Evolutionary conservation across 2,113 vertebrate species (phyloP), one percentile per base, ranked within the genome.

Genomic region (Coptodon bakossiorum): DNA sequence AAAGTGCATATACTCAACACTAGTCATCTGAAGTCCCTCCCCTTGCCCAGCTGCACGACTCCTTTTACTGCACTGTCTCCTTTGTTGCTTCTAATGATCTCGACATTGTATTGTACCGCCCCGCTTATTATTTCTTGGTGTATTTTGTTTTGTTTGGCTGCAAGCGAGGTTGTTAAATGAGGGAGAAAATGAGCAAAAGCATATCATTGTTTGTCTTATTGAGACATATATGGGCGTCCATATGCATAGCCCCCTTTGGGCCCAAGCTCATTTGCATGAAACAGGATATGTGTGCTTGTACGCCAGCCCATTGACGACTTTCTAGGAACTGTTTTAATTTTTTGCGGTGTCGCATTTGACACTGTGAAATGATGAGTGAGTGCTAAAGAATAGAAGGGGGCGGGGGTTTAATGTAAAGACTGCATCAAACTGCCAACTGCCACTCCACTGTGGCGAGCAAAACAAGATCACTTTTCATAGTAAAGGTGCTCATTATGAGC

Each of bases 31-130:
- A 85, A 31, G 50, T 59, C 36, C 88, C 89, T 53, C 85, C 71
- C 80, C 59, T 83, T 29, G 38, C 34, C 56, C 87, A 84, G 85
- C 84, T 91, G 83, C 88, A 61, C 24, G 1, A 61, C 78, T 79
- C 82, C 68, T 78, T 56, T 52, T 57, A 57, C 83, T n/a, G 63
- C 81, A 57, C 57, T 81, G 84, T 27, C 73, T 80, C 90, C 57
- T 92, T 93, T 94, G 89, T 94, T 92, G 63, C 84, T 86, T 87
- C 80, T 93, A 93, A 94, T 88, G 85, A 90, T 92, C 68, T 63
- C 29, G 27, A 86, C 85, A 38, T 93, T 92, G 88, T 92, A 88
- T 90, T 90, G 85, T 43, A 9, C 54, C 29, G 52, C 53, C 40
- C 80, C 4, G 16, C 87, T 11, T 40, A 40, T 80, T 80, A 82